Base-by-base conservation (phyloP, 2,888 invertebrate genomes). In the Chelonus formosanus region DNA sequence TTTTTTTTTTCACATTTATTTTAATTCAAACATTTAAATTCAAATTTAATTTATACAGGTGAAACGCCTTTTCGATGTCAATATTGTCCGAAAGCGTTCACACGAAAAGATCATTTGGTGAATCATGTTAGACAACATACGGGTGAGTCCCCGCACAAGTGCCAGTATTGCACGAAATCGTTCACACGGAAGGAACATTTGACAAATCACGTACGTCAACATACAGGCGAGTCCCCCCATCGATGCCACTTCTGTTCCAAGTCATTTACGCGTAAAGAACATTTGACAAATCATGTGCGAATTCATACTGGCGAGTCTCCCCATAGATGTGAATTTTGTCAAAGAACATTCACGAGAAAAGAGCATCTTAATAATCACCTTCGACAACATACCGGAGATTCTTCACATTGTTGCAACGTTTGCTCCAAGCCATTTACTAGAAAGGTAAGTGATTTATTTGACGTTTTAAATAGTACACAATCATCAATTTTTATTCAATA, bases 221-320 rank as follows among this genome's bases (percentile, higher is more conserved):
- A 94, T 84, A 94, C 94, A 53, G 94, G 94, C 77, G 94, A 94
- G 85, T 93, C 94, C 74, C 94, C 94, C 67, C 94, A 94, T 80
- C 90, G 92, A 71, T 94, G 94, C 83, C 90, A 92, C 76, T 93
- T 90, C 85, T 94, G 94, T 86, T 90, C 92, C 74, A 93, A 94
- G 83, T 92, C 92, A 47, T 94, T 94, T 85, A 94, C 94, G 2
- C 88, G 94, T 75, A 94, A 94, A 85, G 94, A 94, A 82, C 94
- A 94, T 84, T 88, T 94, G 73, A 93, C 92, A 72, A 93, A 93
- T 84, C 94, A 94, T 80, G 91, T 94, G 83, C 88, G 91, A 75
- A 84, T 84, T 75, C 85, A 85, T 72, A 85, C 84, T 61, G 84
- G 91, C 64, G 90, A 90, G 85, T 89, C 90, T 73, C 91, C 91